phyloP scores from a whole-genome alignment of 2,113 vertebrate species.

The Bambusicola thoracicus region DNA sequence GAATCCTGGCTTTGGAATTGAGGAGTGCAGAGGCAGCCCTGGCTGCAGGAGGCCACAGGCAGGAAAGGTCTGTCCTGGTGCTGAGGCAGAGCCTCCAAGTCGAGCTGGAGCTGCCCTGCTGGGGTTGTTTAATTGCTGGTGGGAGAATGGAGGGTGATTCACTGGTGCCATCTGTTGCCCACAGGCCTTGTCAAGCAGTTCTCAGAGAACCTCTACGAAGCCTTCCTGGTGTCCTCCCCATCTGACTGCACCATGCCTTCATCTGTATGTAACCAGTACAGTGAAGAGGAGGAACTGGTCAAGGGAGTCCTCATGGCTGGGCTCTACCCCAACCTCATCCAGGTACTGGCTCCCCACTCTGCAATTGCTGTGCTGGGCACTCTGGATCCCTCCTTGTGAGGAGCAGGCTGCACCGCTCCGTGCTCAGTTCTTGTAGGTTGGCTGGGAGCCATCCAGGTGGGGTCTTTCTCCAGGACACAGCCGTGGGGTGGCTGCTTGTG shows the following conservation, averaged over 20 bases:
- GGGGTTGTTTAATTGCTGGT: accelerated
- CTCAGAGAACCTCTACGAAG: slow-evolving; percentile 89
- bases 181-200: slow-evolving; percentile 95
- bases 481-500: background rate
- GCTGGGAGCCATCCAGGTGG: background rate
- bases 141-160: background rate
- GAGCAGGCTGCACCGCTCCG: accelerated
- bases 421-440: background rate
- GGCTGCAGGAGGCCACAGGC: background rate
- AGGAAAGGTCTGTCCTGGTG: background rate
- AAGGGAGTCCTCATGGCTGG: slow-evolving; percentile 94
- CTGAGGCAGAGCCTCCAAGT: accelerated
- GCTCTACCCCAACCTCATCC: slow-evolving; percentile 96
- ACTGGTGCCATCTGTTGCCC: background rate
- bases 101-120: background rate
- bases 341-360: slow-evolving; percentile 73
- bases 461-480: accelerated
- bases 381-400: accelerated
- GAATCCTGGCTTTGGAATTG: background rate
- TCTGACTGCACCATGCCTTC: slow-evolving; percentile 79
- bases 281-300: slow-evolving; percentile 89
- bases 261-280: slow-evolving; percentile 88
- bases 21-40: background rate
- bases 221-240: slow-evolving; percentile 81
- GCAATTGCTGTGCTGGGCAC: accelerated